phyloP scores from a whole-genome alignment of 2,797 vertebrate species.

The Cyclura pinguis region DNA sequence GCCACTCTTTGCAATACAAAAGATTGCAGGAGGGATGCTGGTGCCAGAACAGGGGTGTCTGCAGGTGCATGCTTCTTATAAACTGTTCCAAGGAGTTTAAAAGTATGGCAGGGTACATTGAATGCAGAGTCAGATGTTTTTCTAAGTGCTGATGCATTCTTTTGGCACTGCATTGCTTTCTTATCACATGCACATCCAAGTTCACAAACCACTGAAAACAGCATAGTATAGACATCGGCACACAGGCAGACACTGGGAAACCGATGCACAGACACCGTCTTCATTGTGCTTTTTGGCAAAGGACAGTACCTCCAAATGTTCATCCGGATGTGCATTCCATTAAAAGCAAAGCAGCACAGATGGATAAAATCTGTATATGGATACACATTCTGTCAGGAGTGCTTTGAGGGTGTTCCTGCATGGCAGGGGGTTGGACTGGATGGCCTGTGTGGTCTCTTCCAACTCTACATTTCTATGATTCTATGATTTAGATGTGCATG shows the following conservation, averaged over 20 bases:
- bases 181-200: not conserved
- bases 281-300: not conserved
- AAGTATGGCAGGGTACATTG: not conserved
- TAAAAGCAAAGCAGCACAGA: not conserved
- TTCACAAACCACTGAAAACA: not conserved
- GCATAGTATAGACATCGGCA: not conserved
- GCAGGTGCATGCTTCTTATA: not conserved
- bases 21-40: not conserved
- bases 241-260: not conserved
- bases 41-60: not conserved
- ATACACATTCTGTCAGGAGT: too few species aligned
- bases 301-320: not conserved
- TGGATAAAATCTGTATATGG: not conserved
- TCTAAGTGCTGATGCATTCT: not conserved
- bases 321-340: not conserved
- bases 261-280: not conserved
- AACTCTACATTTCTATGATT: too few species aligned
- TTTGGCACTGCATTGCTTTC: not conserved
- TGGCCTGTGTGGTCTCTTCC: too few species aligned
- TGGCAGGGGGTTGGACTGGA: too few species aligned
- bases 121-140: not conserved
- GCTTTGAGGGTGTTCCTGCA: too few species aligned
- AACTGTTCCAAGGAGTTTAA: not conserved
- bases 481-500: not conserved
- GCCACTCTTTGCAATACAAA: not conserved